phyloP scores from a whole-genome alignment of 2,888 invertebrate species.

The Oxystoma pomonae region DNA sequence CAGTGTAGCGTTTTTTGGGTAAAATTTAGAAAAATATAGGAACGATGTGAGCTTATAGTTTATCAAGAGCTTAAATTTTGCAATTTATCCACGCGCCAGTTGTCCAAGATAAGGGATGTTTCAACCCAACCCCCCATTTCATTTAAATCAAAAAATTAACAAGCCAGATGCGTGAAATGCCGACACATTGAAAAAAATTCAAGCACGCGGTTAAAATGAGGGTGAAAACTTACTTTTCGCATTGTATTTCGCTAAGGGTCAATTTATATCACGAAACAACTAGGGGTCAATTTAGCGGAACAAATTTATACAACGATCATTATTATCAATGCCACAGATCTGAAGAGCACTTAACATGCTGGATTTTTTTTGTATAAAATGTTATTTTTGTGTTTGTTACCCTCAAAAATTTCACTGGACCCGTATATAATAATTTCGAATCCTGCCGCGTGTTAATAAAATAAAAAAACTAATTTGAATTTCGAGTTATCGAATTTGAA shows the following conservation, averaged over 20 bases:
- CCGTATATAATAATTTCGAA: background rate
- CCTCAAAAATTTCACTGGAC: background rate
- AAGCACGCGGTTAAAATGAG: background rate
- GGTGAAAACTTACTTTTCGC: background rate
- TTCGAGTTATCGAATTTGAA: background rate
- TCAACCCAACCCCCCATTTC: background rate
- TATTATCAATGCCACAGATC: background rate
- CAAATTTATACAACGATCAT: background rate
- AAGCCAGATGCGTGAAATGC: conserved; percentile 29
- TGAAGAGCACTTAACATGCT: background rate
- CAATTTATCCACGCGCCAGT: background rate
- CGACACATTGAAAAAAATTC: conserved; percentile 12
- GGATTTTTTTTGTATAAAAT: background rate
- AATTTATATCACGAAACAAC: background rate
- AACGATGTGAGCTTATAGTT: too few species aligned
- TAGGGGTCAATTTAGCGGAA: background rate
- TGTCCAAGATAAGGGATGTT: background rate
- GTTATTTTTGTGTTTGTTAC: background rate
- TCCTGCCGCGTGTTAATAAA: background rate
- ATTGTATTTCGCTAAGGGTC: background rate
- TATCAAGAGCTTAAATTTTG: too few species aligned
- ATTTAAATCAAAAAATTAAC: conserved; percentile 4
- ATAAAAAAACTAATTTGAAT: background rate
- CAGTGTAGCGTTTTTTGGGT: too few species aligned
- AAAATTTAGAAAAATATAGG: too few species aligned